These are phyloP conservation scores for Anodontia alba DNA, from an alignment of 2,888 invertebrate species.

Conservation along the genomic window DNA sequence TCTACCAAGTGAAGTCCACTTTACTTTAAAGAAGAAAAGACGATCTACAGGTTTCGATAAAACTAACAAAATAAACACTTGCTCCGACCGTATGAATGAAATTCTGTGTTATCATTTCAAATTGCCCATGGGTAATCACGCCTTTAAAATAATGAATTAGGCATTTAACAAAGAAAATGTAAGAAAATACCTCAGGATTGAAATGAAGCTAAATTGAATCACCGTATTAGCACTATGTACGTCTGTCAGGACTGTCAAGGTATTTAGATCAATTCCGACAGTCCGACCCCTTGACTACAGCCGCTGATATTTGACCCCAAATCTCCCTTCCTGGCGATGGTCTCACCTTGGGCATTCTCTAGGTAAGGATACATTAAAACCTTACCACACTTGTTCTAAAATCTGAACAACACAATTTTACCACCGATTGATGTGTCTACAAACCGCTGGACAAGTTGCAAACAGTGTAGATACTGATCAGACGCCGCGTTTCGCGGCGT, in stretches of 20 bases:
- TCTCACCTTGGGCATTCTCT: not conserved
- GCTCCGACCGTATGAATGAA: not conserved
- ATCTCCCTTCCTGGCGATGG: not conserved
- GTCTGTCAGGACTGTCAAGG: slow-evolving; percentile 10
- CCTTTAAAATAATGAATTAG: slow-evolving; percentile 15
- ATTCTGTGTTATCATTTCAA: not conserved
- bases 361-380: not conserved
- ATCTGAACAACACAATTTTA: too few relatives aligned
- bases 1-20: too few relatives aligned
- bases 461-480: slow-evolving; percentile 5
- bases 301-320: not conserved
- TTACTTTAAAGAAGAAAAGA: not conserved
- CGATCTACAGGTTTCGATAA: not conserved
- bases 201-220: slow-evolving; percentile 7
- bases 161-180: slow-evolving; percentile 10
- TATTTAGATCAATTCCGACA: slow-evolving; percentile 15
- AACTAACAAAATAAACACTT: slow-evolving; percentile 11
- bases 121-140: slow-evolving; percentile 18
- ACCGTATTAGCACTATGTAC: slow-evolving; percentile 13
- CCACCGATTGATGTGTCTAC: too few relatives aligned
- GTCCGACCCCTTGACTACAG: slow-evolving; percentile 8
- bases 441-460: too few relatives aligned
- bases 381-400: too few relatives aligned
- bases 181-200: slow-evolving; percentile 20
- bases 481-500: not conserved